Conservation (phyloP, 92 coral and sea anemone species). For the Zoanthus solanderi region DNA sequence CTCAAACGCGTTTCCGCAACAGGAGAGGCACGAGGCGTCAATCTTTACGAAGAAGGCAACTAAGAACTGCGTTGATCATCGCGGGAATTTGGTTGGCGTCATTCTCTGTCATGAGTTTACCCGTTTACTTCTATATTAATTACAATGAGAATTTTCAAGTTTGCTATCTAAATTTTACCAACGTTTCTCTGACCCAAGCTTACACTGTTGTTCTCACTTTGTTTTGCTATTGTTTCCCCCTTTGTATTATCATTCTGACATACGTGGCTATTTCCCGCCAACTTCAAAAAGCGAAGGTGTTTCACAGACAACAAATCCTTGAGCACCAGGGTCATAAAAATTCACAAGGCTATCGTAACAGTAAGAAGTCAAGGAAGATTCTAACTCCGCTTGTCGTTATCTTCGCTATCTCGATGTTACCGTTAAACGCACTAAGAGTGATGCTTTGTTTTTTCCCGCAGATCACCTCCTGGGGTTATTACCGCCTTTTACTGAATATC, state of each 20-base stretch:
- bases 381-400: slow-evolving; percentile 35
- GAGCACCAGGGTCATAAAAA: not conserved
- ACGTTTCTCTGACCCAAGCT: not conserved
- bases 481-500: slow-evolving; percentile 19
- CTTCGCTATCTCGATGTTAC: slow-evolving; percentile 41
- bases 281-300: slow-evolving; percentile 5
- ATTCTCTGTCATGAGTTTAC: slow-evolving; percentile 32
- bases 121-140: not conserved
- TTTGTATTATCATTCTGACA: slow-evolving; percentile 17
- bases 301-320: slow-evolving; percentile 24
- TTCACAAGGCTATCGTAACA: slow-evolving; percentile 26
- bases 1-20: slow-evolving; percentile 27
- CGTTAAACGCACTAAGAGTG: slow-evolving; percentile 3
- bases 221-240: slow-evolving; percentile 24
- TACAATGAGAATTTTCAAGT: not conserved
- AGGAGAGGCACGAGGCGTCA: slow-evolving; percentile 16
- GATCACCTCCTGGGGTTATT: not conserved
- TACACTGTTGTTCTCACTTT: not conserved
- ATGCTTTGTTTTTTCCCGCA: slow-evolving; percentile 16
- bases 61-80: slow-evolving; percentile 11
- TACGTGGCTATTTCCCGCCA: slow-evolving; percentile 44
- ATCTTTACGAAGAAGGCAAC: slow-evolving; percentile 10
- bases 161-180: not conserved
- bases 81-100: slow-evolving; percentile 29
- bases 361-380: slow-evolving; percentile 36